Evolutionary conservation across 2,113 vertebrate species (phyloP).

Genomic region (Oncorhynchus keta): DNA sequence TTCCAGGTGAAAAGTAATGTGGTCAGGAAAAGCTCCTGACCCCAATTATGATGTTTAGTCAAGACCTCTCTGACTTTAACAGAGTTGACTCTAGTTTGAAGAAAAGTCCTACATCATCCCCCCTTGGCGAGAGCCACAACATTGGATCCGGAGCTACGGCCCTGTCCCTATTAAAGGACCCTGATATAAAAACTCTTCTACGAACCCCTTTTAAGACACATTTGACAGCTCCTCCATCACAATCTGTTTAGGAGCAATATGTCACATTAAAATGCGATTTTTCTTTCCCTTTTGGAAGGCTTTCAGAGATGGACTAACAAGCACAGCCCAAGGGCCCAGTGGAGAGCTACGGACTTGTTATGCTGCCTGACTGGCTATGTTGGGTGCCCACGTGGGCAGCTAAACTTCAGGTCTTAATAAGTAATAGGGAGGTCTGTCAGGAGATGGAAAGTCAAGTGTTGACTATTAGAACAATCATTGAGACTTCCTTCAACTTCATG

Average conservation of each 20-base stretch:
- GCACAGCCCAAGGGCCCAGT: neutral
- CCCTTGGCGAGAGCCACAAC: neutral
- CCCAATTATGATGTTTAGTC: neutral
- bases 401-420: neutral
- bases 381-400: conserved; percentile 21
- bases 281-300: neutral
- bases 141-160: neutral
- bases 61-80: neutral
- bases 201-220: conserved; percentile 1
- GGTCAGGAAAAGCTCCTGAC: no score
- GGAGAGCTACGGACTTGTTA: neutral
- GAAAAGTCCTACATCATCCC: neutral
- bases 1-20: no score
- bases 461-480: neutral
- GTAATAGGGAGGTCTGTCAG: neutral
- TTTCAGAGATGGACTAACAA: neutral
- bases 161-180: conserved; percentile 3
- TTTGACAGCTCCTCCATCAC: conserved; percentile 31
- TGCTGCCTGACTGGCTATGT: conserved; percentile 30
- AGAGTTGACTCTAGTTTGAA: neutral
- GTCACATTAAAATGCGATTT: neutral
- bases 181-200: neutral
- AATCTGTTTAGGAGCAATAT: conserved; percentile 12
- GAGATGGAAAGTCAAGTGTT: neutral
- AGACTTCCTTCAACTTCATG: neutral